A percentile compares a stretch with the other conserved stretches of the same genome.
phyloP scores from a whole-genome alignment of 2,113 vertebrate genomes.

The Hippocampus mohnikei region DNA sequence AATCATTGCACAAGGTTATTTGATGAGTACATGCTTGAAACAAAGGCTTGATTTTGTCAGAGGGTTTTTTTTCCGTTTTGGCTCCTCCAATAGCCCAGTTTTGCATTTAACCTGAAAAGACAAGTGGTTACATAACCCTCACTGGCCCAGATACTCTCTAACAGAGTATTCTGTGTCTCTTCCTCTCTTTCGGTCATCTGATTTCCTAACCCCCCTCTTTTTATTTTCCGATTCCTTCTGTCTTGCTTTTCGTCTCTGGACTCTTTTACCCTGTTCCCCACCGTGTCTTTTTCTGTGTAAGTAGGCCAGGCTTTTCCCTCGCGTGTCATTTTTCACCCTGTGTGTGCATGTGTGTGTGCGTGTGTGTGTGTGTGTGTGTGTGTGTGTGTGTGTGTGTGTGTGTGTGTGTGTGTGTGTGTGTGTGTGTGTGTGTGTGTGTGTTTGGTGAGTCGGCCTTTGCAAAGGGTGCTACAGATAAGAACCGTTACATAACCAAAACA shows the following conservation, averaged over 20 bases:
- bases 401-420: no score
- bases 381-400: no score
- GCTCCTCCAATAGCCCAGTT: conserved; percentile 49
- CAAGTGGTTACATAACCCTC: conserved; percentile 65
- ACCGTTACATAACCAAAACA: conserved; percentile 64
- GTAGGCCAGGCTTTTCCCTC: conserved; percentile 55
- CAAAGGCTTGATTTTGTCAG: conserved; percentile 15
- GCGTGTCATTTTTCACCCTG: conserved; percentile 47
- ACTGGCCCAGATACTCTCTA: conserved; percentile 59
- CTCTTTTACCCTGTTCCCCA: conserved; percentile 7
- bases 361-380: no score
- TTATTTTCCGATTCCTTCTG: conserved; percentile 18
- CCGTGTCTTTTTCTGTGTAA: conserved; percentile 45
- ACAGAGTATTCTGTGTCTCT: conserved; percentile 42
- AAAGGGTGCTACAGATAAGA: conserved; percentile 56
- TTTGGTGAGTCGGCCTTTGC: conserved; percentile 35
- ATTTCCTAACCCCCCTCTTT: conserved; percentile 15
- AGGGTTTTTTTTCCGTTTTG: conserved; percentile 9
- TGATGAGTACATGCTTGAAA: background rate
- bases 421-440: conserved; percentile 13
- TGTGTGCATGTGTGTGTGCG: background rate
- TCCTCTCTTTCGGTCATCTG: conserved; percentile 19
- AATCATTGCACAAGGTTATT: background rate
- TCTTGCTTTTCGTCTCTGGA: conserved; percentile 17
- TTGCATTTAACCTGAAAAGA: conserved; percentile 59